Evolutionary conservation across 2,797 vertebrate species (phyloP).

Genomic region (Sebastes taczanowskii): DNA sequence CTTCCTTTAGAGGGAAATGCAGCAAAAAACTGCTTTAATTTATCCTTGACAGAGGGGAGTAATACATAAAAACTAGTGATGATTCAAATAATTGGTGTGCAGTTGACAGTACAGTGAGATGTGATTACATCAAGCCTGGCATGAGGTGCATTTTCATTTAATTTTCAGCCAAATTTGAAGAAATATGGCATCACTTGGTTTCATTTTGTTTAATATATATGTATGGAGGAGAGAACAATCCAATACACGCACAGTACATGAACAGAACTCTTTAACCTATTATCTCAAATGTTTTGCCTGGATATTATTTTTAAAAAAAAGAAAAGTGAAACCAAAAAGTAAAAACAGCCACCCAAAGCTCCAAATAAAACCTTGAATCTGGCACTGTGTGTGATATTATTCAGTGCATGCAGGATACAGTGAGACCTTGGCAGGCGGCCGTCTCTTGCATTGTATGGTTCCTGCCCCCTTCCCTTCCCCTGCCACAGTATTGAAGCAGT

Average conservation of each 20-base stretch:
- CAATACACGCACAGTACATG: not conserved
- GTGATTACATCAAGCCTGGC: constrained; percentile 48
- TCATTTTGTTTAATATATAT: constrained; percentile 11
- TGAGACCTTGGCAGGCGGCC: constrained; percentile 66
- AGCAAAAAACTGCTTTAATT: constrained; percentile 63
- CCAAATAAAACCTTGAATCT: constrained; percentile 30
- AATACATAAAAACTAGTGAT: constrained; percentile 43
- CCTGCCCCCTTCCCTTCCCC: constrained; percentile 61
- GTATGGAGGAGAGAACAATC: not conserved
- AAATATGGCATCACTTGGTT: constrained; percentile 17
- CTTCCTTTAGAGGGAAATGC: constrained; percentile 43
- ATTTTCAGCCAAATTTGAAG: constrained; percentile 41
- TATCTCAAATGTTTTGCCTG: constrained; percentile 7
- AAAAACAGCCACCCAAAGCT: constrained; percentile 17
- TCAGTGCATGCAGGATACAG: constrained; percentile 26
- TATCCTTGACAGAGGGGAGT: constrained; percentile 34
- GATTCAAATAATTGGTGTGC: constrained; percentile 55
- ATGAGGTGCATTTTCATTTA: constrained; percentile 44
- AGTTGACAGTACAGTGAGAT: constrained; percentile 52
- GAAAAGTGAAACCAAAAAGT: not conserved
- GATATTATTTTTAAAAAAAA: not conserved
- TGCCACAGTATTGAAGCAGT: constrained; percentile 76
- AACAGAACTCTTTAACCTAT: not conserved
- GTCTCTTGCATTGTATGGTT: constrained; percentile 67
- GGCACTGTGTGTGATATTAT: constrained; percentile 27